phyloP scores from a whole-genome alignment of 2,888 invertebrate genomes.

The Eudasyphora cyanicolor region DNA sequence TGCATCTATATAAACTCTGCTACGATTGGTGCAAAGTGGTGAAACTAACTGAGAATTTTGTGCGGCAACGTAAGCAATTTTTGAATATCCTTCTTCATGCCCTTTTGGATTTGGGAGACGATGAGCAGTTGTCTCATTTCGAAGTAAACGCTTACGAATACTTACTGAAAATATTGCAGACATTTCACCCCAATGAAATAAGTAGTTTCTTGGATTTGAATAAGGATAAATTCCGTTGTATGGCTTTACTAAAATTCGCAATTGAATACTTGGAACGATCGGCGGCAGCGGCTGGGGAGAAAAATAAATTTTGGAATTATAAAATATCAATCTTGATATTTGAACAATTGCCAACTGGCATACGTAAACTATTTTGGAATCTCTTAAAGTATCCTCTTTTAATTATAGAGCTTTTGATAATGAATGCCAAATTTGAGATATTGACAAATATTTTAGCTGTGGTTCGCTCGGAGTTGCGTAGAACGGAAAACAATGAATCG shows the following conservation, averaged over 20 bases:
- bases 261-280: constrained; percentile 83
- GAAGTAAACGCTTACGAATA: constrained; percentile 78
- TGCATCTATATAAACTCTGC: constrained; percentile 82
- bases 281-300: constrained; percentile 65
- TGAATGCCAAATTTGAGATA: constrained; percentile 90
- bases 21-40: constrained; percentile 87
- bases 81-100: constrained; percentile 72
- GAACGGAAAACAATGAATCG: constrained; percentile 43
- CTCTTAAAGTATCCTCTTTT: constrained; percentile 86
- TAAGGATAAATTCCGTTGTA: constrained; percentile 83
- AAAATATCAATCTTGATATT: constrained; percentile 86
- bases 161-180: constrained; percentile 82
- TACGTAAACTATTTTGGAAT: constrained; percentile 84
- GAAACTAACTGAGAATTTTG: constrained; percentile 70
- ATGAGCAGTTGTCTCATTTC: constrained; percentile 46
- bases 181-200: constrained; percentile 81
- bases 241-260: constrained; percentile 84
- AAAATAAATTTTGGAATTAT: constrained; percentile 82
- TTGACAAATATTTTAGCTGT: constrained; percentile 84
- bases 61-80: constrained; percentile 76
- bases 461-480: constrained; percentile 79
- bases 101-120: constrained; percentile 72
- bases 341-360: constrained; percentile 82
- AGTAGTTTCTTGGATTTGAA: constrained; percentile 84
- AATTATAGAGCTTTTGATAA: constrained; percentile 91